These are phyloP conservation scores for Crenuchus spilurus DNA, from an alignment of 2,797 vertebrate species.

Conservation along the genomic window DNA sequence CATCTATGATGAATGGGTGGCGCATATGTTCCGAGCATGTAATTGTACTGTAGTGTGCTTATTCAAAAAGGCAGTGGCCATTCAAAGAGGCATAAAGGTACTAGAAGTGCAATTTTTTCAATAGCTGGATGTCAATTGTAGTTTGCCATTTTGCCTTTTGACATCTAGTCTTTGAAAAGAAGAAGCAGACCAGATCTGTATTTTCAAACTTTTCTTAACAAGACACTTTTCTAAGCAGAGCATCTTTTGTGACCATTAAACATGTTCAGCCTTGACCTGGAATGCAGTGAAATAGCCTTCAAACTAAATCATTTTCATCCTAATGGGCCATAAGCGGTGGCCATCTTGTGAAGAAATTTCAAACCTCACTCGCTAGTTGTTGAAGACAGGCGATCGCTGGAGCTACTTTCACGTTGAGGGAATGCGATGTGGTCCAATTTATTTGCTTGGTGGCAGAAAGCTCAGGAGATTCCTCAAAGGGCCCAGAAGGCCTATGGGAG, in stretches of 20 bases:
- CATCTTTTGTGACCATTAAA: constrained; percentile 3
- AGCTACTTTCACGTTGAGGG: constrained; percentile 27
- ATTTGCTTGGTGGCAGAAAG: constrained; percentile 30
- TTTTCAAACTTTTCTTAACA: too few relatives aligned
- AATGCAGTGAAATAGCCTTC: neutral
- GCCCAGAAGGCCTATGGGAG: constrained; percentile 7
- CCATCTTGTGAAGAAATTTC: neutral
- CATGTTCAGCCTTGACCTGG: neutral
- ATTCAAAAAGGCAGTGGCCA: too few relatives aligned
- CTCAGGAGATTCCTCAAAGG: constrained; percentile 28
- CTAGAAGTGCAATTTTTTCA: too few relatives aligned
- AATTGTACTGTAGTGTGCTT: too few relatives aligned
- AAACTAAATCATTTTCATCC: neutral
- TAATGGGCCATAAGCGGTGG: neutral
- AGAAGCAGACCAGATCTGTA: too few relatives aligned
- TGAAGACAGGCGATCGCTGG: constrained; percentile 27
- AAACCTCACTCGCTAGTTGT: constrained; percentile 21
- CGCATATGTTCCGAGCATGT: too few relatives aligned
- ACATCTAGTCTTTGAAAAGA: too few relatives aligned
- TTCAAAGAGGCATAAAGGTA: too few relatives aligned
- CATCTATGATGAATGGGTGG: too few relatives aligned
- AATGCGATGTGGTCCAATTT: constrained; percentile 44
- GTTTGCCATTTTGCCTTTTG: too few relatives aligned
- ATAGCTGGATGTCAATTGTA: too few relatives aligned
- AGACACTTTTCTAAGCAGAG: too few relatives aligned